These are phyloP conservation scores for Leptothorax acervorum DNA, from an alignment of 2,888 invertebrate species.

Conservation along the genomic window DNA sequence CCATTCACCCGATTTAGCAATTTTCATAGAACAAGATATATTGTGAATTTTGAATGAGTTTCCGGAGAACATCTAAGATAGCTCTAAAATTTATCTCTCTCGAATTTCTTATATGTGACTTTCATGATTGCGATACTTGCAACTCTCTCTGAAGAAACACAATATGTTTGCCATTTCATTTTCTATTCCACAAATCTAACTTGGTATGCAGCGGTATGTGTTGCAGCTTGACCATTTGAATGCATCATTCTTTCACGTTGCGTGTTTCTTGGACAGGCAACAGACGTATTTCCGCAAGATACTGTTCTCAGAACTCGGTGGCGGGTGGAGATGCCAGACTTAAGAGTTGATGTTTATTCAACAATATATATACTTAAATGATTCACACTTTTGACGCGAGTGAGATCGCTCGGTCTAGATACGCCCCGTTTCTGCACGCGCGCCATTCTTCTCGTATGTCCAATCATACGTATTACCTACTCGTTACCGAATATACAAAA, in stretches of 20 bases:
- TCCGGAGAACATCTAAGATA: neutral
- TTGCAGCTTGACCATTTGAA: conserved; percentile 43
- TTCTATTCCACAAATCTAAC: conserved; percentile 3
- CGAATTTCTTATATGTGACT: neutral
- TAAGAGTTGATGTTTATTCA: conserved; percentile 44
- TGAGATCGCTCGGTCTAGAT: conserved; percentile 33
- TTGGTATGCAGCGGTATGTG: conserved; percentile 25
- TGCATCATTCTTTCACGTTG: conserved; percentile 41
- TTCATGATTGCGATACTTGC: neutral
- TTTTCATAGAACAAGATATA: neutral
- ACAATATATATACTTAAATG: conserved; percentile 44
- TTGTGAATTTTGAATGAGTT: neutral
- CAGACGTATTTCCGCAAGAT: conserved; percentile 49
- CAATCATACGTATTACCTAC: neutral
- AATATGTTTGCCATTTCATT: conserved; percentile 1
- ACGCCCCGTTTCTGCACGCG: neutral
- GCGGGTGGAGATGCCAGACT: conserved; percentile 10
- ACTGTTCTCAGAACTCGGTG: conserved; percentile 33
- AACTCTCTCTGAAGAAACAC: neutral
- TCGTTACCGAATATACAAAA: conserved; percentile 33
- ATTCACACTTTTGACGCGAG: conserved; percentile 37
- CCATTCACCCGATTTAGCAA: neutral
- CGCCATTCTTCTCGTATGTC: neutral
- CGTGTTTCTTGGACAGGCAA: conserved; percentile 39
- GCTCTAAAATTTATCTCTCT: neutral